Conservation (phyloP, 2,888 invertebrate species). For the Chorisops tibialis region DNA sequence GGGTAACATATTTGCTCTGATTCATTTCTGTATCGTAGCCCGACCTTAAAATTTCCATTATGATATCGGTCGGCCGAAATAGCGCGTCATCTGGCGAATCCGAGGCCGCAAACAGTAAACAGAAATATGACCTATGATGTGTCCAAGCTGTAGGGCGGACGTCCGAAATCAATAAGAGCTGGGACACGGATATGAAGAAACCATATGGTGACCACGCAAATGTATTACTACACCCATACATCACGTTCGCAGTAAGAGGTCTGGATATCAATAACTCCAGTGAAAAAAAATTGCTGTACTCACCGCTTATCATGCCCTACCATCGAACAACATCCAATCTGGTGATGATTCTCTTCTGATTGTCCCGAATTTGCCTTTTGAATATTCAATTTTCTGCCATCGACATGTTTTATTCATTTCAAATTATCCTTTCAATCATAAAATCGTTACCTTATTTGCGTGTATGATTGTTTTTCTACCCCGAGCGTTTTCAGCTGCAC, state of each 20-base stretch:
- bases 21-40: no score
- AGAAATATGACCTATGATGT: not conserved
- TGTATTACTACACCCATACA: not conserved
- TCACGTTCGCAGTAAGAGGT: not conserved
- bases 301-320: not conserved
- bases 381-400: constrained; percentile 22
- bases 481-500: not conserved
- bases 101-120: constrained; percentile 20
- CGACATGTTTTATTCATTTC: constrained; percentile 28
- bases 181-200: not conserved
- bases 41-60: constrained; percentile 12
- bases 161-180: constrained; percentile 7
- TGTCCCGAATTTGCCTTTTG: constrained; percentile 20
- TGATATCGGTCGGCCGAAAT: constrained; percentile 1
- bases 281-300: not conserved
- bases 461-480: not conserved
- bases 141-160: not conserved
- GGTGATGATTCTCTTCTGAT: constrained; percentile 13
- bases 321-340: constrained; percentile 1
- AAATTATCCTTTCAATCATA: constrained; percentile 27
- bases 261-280: not conserved
- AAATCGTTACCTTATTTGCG: constrained; percentile 19
- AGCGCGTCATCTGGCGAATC: not conserved
- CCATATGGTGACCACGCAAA: constrained; percentile 11
- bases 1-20: no score